These are phyloP conservation scores for Tragopan temminckii DNA, from an alignment of 2,797 vertebrate species.

Conservation along the genomic window DNA sequence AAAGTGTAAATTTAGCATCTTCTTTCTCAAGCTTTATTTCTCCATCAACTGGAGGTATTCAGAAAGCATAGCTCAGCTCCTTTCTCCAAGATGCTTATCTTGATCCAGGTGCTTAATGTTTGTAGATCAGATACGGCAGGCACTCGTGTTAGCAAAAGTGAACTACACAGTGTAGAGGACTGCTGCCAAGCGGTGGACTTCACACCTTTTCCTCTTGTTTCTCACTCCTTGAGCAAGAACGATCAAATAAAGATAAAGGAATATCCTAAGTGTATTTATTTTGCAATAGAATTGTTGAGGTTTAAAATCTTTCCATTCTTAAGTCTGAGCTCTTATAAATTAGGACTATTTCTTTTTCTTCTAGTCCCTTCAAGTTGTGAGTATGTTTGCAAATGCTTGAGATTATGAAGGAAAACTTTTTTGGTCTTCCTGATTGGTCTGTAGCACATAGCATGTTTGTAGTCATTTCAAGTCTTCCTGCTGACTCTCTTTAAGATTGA, in stretches of 20 bases:
- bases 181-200: background rate
- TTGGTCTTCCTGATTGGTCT: background rate
- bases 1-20: background rate
- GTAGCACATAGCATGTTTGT: background rate
- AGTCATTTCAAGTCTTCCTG: background rate
- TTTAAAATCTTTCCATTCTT: background rate
- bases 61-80: background rate
- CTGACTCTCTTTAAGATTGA: background rate
- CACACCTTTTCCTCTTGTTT: background rate
- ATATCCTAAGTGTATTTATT: background rate
- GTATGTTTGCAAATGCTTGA: background rate
- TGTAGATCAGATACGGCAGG: background rate
- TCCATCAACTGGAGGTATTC: background rate
- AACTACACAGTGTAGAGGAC: background rate
- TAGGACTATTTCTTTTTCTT: background rate
- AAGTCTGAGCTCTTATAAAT: background rate
- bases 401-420: background rate
- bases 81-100: background rate
- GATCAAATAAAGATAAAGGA: background rate
- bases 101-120: background rate
- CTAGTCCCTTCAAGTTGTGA: background rate
- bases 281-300: rapidly evolving
- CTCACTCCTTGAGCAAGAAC: background rate
- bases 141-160: background rate
- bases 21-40: background rate